Evolutionary conservation across 2,888 invertebrate genomes (phyloP), one percentile per base, ranked within the genome.

Genomic region (Julus scanicus): DNA sequence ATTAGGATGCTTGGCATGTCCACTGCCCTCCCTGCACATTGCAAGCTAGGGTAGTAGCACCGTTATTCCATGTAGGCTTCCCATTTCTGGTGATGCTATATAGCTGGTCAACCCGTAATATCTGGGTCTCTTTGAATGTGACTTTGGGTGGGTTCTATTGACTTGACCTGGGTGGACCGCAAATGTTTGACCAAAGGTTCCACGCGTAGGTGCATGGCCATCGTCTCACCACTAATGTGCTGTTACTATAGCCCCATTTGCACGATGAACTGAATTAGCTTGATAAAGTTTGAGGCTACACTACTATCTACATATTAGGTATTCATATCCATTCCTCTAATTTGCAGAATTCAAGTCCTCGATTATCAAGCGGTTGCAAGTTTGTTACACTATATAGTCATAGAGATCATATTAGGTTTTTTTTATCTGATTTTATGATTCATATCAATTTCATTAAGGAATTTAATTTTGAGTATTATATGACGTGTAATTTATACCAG

Each of bases 161-260:
- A 17, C n/a, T 63, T 63, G 63, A n/a, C 63, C 29, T 29, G 71
- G 71, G 71, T 71, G 71, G 71, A 71, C 71, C 71, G 29, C 71
- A 71, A 71, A 71, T 9, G 71, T 9, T 20, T 71, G 71, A 29
- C 71, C 71, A 71, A 4, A 71, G 71, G 71, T 71, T 71, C 20
- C 71, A 2, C 20, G 71, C 71, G 71, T 71, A n/a, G 71, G 71
- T 71, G n/a, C 71, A 29, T 29, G 11, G 29, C 71, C 29, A 71
- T 11, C 9, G 71, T n/a, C 20, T 71, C 71, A 71, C n/a, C 63
- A 6, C 17, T n/a, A 63, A 63, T 63, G n/a, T 6, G 17, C n/a
- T 15, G 17, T 11, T 57, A 1, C 15, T 15, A 4, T 63, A 63
- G n/a, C 5, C 20, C 20, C 8, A 71, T 9, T 29, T 71, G 71